Evolutionary conservation across 1,140 invertebrate genomes (phyloP).

Genomic region (Manduca sexta): DNA sequence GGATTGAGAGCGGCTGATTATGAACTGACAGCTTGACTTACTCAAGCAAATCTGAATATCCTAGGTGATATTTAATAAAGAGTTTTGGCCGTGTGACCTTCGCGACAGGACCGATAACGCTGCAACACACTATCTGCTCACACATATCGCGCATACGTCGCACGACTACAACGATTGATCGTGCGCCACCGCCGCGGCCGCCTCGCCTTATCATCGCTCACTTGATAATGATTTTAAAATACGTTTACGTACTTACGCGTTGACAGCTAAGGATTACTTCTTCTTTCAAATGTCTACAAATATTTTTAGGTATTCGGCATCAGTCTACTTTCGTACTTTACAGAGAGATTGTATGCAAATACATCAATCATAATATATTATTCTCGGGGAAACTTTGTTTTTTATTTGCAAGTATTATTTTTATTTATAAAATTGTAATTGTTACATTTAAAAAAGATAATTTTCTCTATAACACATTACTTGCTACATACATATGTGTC

Average conservation of each 20-base stretch:
- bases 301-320: too few species aligned
- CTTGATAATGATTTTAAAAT: conserved; percentile 63
- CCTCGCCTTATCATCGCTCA: conserved; percentile 40
- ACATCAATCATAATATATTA: too few species aligned
- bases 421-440: too few species aligned
- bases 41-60: conserved; percentile 34
- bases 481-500: too few species aligned
- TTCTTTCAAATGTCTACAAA: conserved; percentile 1
- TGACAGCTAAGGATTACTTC: conserved; percentile 42
- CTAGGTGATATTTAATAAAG: conserved; percentile 27
- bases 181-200: conserved; percentile 32
- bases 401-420: too few species aligned
- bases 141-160: conserved; percentile 37
- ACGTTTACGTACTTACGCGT: conserved; percentile 44
- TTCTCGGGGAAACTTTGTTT: too few species aligned
- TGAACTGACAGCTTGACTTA: conserved; percentile 15
- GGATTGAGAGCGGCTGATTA: conserved; percentile 7
- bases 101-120: conserved; percentile 35
- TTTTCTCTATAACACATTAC: too few species aligned
- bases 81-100: conserved; percentile 42
- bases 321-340: too few species aligned
- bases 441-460: too few species aligned
- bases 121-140: conserved; percentile 43
- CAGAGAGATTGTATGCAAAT: too few species aligned
- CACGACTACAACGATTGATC: conserved; percentile 46